These are phyloP conservation scores for Caradrina kadenii DNA, from an alignment of 2,888 invertebrate species.

Conservation along the genomic window DNA sequence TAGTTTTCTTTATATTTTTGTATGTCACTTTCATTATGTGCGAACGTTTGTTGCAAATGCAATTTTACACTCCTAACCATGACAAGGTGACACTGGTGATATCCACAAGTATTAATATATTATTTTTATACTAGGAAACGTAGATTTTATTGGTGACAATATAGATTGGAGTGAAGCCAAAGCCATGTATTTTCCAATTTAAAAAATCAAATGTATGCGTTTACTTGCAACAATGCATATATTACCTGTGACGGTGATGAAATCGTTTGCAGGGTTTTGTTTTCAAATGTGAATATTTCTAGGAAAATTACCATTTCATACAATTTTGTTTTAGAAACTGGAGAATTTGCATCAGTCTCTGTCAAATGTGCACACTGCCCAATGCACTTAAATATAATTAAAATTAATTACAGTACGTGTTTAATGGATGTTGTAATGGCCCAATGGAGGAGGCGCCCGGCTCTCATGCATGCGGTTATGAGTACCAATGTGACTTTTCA, in stretches of 20 bases:
- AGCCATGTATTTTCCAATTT: conserved; percentile 22
- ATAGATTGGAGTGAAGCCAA: conserved; percentile 51
- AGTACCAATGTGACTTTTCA: too few species aligned
- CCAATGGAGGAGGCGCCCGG: too few species aligned
- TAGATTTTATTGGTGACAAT: conserved; percentile 34
- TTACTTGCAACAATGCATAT: conserved; percentile 10
- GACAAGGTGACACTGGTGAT: conserved; percentile 35
- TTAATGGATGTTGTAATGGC: not conserved
- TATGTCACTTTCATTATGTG: conserved; percentile 35
- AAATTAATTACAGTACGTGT: conserved; percentile 31
- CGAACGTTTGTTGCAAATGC: conserved; percentile 38
- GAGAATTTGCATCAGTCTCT: conserved; percentile 28
- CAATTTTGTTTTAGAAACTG: conserved; percentile 27
- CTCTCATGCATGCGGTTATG: too few species aligned
- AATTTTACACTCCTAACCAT: conserved; percentile 26
- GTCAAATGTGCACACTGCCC: conserved; percentile 13
- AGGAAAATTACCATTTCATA: conserved; percentile 10
- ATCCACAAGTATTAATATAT: not conserved
- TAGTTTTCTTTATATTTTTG: conserved; percentile 17
- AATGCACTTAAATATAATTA: conserved; percentile 31
- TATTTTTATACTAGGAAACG: conserved; percentile 41
- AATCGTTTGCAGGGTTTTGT: conserved; percentile 12
- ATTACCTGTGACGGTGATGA: conserved; percentile 32
- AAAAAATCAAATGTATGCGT: conserved; percentile 10
- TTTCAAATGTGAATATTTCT: conserved; percentile 18